Evolutionary conservation across 2,113 vertebrate genomes (phyloP), one percentile per base, ranked within the genome.

Genomic region (Nymphicus hollandicus): DNA sequence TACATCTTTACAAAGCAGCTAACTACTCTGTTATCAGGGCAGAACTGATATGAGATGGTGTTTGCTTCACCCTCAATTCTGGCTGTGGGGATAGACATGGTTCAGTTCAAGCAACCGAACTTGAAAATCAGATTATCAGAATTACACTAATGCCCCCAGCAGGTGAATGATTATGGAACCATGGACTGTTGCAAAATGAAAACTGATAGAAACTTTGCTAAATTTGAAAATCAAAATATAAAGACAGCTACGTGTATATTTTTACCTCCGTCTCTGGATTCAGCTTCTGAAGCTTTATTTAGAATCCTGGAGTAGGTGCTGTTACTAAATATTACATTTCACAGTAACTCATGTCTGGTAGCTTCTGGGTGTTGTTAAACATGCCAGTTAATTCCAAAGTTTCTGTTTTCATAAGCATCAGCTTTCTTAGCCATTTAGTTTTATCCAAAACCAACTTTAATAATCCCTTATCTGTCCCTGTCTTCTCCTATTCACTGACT

Each of bases 221-320:
- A 16, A 6, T 56, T 71, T 44, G 63, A 25, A 33, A 81, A 24
- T 11, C 25, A 29, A 65, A 50, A 7, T 1, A 10, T 1, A 22
- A 49, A 7, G 3, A 11, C 24, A 60, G 55, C 39, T n/a, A 5
- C 27, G 4, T 2, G 3, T 13, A 0, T 52, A 16, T 68, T 71
- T 74, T 46, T 35, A 33, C 29, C 63, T 39, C 44, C 17, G 25
- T 55, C 80, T 43, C 39, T 27, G 43, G 35, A 17, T 37, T 63
- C 80, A 9, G 19, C 20, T 65, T 29, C 35, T 50, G 60, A 29
- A 41, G 64, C n/a, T 80, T 87, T 81, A 64, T 71, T 74, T 37
- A 60, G 84, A 87, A 94, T 27, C 46, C 22, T 8, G 37, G 49
- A 69, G 83, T 17, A 71, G 10, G 58, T 61, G 65, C 28, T 73